Evolutionary conservation across 2,113 vertebrate species (phyloP).

Genomic region (Corapipo altera): DNA sequence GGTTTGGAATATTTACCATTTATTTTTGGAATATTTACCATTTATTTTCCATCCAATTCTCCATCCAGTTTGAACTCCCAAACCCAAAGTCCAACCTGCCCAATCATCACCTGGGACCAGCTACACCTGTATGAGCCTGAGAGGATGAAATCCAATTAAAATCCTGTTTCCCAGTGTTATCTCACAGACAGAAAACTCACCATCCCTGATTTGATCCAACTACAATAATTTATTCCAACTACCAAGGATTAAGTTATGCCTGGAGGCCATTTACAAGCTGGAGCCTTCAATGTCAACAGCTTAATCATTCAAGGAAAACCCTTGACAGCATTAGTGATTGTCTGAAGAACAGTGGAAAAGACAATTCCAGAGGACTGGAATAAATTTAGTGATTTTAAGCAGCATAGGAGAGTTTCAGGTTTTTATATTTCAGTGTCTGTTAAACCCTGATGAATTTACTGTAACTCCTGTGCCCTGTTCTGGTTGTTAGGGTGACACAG

Average conservation of each 20-base stretch:
- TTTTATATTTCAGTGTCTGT: not conserved
- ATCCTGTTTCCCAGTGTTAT: not conserved
- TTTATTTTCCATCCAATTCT: not conserved
- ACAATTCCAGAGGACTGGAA: not conserved
- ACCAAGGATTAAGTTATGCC: constrained; percentile 5
- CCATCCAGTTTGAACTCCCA: not conserved
- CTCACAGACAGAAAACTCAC: not conserved
- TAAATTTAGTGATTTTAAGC: not conserved
- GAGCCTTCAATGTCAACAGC: constrained; percentile 4
- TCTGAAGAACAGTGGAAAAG: not conserved
- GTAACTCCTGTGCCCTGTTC: rapidly evolving
- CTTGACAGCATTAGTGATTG: not conserved
- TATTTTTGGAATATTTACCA: not conserved
- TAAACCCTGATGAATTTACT: not conserved
- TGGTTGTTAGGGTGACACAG: not conserved
- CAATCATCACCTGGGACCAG: not conserved
- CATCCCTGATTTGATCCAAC: not conserved
- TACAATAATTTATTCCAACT: not conserved
- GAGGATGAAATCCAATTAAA: not conserved
- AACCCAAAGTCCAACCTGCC: not conserved
- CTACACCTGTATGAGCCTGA: not conserved
- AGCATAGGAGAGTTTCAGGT: not conserved
- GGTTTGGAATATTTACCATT: not conserved
- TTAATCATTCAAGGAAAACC: not conserved
- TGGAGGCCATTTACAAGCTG: constrained; percentile 13